Conservation (phyloP, 1,140 invertebrate genomes). For the Stenopsyche tienmushanensis region DNA sequence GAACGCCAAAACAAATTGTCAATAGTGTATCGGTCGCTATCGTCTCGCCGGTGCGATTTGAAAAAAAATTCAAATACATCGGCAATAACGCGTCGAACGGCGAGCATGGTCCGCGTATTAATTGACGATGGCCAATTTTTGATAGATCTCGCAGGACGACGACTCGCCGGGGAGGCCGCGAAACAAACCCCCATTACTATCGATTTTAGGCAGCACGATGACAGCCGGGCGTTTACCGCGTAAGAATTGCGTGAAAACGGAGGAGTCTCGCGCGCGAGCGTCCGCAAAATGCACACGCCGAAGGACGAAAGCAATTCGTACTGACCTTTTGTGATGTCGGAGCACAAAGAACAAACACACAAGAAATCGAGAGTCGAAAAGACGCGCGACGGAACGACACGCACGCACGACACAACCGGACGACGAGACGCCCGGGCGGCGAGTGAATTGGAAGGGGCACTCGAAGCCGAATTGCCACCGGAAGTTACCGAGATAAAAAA, state of each 20-base stretch:
- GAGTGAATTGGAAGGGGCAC: neutral
- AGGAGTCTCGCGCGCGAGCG: neutral
- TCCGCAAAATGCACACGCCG: neutral
- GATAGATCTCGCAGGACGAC: no score
- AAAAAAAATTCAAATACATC: no score
- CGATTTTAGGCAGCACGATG: slow-evolving; percentile 8
- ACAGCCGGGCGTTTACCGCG: slow-evolving; percentile 11
- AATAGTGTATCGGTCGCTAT: no score
- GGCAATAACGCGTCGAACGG: no score
- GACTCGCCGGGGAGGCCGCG: neutral
- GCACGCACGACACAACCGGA: neutral
- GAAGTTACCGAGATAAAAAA: neutral
- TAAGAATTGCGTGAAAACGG: neutral
- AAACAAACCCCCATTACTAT: slow-evolving; percentile 14
- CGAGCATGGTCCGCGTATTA: no score
- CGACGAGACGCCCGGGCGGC: neutral
- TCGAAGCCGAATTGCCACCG: neutral
- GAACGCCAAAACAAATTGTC: no score
- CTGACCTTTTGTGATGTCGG: neutral
- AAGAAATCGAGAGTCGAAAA: neutral
- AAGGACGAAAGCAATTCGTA: neutral
- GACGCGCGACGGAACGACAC: neutral
- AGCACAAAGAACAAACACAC: neutral
- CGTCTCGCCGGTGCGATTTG: no score
- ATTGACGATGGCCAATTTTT: no score